Conservation (phyloP, 2,888 invertebrate genomes). For the Pristionchus arcanus region DNA sequence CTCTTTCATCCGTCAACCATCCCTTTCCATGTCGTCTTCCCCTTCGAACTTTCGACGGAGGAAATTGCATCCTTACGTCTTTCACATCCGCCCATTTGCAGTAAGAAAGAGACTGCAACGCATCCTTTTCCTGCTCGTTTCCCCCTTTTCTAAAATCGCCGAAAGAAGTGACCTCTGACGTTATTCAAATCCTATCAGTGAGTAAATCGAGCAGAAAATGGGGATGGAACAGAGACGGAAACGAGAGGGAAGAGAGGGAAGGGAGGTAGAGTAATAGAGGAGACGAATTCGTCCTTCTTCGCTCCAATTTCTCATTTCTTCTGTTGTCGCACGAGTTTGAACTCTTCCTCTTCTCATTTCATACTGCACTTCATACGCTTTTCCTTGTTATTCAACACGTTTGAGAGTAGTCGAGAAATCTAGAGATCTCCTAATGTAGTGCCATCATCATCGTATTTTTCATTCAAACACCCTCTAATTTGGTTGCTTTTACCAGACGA, state of each 20-base stretch:
- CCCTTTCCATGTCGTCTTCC: background rate
- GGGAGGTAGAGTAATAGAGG: constrained; percentile 12
- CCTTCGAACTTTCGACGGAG: background rate
- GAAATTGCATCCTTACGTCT: constrained; percentile 14
- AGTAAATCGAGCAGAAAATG: constrained; percentile 8
- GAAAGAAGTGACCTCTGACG: background rate
- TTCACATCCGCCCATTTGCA: background rate
- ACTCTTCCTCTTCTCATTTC: constrained; percentile 1
- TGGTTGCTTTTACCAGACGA: background rate
- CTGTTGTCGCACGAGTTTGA: constrained; percentile 8
- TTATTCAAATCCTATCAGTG: constrained; percentile 23
- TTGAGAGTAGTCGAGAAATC: background rate
- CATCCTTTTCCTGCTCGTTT: background rate
- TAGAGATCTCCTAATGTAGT: background rate
- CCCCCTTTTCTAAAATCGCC: background rate
- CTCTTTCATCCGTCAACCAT: background rate
- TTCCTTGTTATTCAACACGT: background rate
- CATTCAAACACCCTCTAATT: background rate
- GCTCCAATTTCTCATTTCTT: background rate
- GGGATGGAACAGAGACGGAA: background rate
- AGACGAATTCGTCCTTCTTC: background rate
- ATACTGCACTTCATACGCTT: background rate
- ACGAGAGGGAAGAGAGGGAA: background rate
- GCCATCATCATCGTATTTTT: background rate
- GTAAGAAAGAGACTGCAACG: background rate